Percentiles rank a stretch among this genome's conserved stretches.
These are phyloP conservation scores for Dunckerocampus dactyliophorus DNA, from an alignment of 2,113 vertebrate species.

Conservation along the genomic window DNA sequence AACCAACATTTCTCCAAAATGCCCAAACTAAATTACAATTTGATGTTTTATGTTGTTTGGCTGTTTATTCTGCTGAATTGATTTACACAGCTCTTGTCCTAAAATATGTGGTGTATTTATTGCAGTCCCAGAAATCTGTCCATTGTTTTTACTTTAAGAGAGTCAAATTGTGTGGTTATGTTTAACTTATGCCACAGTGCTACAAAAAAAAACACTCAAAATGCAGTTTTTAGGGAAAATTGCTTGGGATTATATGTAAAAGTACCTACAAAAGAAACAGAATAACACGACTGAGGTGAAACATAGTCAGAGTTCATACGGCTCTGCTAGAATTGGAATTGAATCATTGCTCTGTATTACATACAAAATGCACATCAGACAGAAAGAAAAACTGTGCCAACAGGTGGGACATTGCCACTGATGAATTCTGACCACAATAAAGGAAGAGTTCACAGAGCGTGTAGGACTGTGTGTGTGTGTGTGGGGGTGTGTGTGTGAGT, in stretches of 20 bases:
- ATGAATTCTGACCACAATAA: background rate
- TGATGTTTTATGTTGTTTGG: background rate
- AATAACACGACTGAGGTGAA: too few relatives aligned
- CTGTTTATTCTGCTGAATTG: background rate
- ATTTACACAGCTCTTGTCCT: background rate
- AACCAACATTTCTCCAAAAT: background rate
- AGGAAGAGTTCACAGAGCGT: constrained; percentile 20
- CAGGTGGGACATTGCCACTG: background rate
- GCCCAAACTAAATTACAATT: background rate
- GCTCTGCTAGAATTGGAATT: too few relatives aligned
- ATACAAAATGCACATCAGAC: too few relatives aligned
- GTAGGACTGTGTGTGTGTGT: constrained; percentile 4
- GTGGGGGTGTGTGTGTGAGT: constrained; percentile 6
- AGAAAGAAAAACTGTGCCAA: too few relatives aligned
- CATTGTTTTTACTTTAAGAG: background rate
- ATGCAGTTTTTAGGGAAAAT: too few relatives aligned
- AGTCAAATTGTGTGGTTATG: too few relatives aligned
- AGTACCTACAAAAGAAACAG: too few relatives aligned
- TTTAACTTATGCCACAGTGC: too few relatives aligned
- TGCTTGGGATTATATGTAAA: too few relatives aligned
- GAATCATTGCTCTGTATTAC: too few relatives aligned
- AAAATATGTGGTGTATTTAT: background rate
- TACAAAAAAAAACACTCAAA: too few relatives aligned
- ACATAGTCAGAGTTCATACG: too few relatives aligned
- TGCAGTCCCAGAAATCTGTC: background rate